These are phyloP conservation scores for Archilochus colubris DNA, from an alignment of 2,113 vertebrate species.

Conservation along the genomic window DNA sequence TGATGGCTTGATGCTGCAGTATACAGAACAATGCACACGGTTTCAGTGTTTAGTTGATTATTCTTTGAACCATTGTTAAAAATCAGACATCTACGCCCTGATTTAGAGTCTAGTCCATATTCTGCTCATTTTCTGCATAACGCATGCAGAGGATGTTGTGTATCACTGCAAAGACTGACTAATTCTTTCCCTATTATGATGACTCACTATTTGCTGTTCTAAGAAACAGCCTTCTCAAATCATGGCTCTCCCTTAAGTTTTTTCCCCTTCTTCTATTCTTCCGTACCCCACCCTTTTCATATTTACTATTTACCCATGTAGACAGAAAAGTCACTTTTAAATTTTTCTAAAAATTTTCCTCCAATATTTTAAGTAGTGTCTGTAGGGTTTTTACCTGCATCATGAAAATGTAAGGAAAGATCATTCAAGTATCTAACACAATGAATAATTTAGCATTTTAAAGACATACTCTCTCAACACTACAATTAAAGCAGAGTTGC, in stretches of 20 bases:
- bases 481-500: slow-evolving; percentile 49
- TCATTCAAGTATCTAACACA: slow-evolving; percentile 11
- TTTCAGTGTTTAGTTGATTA: not conserved
- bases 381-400: slow-evolving; percentile 26
- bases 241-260: not conserved
- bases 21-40: not conserved
- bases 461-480: slow-evolving; percentile 54
- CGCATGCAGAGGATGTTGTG: slow-evolving; percentile 35
- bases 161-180: slow-evolving; percentile 55
- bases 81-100: slow-evolving; percentile 22
- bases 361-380: not conserved
- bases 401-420: slow-evolving; percentile 31
- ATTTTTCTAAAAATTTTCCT: slow-evolving; percentile 30
- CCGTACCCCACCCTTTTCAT: not conserved
- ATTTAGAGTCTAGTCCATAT: slow-evolving; percentile 28
- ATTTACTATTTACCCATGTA: slow-evolving; percentile 50
- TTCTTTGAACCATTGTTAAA: not conserved
- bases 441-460: slow-evolving; percentile 65
- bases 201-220: slow-evolving; percentile 69
- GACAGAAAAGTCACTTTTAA: not conserved
- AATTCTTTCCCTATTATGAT: slow-evolving; percentile 63
- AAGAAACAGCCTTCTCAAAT: slow-evolving; percentile 59
- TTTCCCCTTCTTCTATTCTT: not conserved
- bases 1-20: not conserved
- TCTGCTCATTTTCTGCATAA: slow-evolving; percentile 37